Base-by-base conservation (phyloP, 2,797 vertebrate species). In the Falco rusticolus region DNA sequence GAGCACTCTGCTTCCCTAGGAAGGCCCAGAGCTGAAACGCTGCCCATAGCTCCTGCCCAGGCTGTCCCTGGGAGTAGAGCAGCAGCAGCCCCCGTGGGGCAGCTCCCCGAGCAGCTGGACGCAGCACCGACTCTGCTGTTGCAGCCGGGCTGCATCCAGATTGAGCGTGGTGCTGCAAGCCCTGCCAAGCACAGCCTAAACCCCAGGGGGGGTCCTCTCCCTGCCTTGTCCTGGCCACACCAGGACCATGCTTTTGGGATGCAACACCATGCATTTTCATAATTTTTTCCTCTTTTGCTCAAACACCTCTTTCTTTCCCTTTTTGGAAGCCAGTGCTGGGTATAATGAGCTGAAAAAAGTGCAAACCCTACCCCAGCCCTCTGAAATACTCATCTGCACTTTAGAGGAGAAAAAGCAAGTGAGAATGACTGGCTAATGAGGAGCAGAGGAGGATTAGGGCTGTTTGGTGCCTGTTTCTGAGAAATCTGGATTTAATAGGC, bases 11-110 rank as follows among this genome's bases (percentile, higher is more conserved):
- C 16, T 45, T 74, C 12, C 47, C 34, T 8, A 8, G 13, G 28
- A 63, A 28, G 47, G 13, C 28, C 41, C 61, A 72, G 29, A 53
- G 28, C 24, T 31, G 45, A 68, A 64, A 45, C 1, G 3, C 22
- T 1, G 1, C 20, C 47, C 0, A 0, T 10, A 26, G 50, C 34
- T 84, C 7, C 39, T 45, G 43, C 13, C 64, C 31, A 11, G 54
- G 43, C 28, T 71, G 43, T 28, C 31, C 51, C 31, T 21, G 68
- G 47, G 53, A 66, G 50, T 1, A 5, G 2, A 2, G 37, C 31
- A 9, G 43, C 47, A 34, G 31, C 9, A 14, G 3, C 16, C 43
- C n/a, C 56, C 3, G 2, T 7, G 2, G 37, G 31, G 37, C 43
- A 5, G 54, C 61, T 16, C 50, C 1, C 0, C 0, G 19, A 34